Evolutionary conservation across 2,797 vertebrate species (phyloP).

Genomic region (Limosa lapponica): DNA sequence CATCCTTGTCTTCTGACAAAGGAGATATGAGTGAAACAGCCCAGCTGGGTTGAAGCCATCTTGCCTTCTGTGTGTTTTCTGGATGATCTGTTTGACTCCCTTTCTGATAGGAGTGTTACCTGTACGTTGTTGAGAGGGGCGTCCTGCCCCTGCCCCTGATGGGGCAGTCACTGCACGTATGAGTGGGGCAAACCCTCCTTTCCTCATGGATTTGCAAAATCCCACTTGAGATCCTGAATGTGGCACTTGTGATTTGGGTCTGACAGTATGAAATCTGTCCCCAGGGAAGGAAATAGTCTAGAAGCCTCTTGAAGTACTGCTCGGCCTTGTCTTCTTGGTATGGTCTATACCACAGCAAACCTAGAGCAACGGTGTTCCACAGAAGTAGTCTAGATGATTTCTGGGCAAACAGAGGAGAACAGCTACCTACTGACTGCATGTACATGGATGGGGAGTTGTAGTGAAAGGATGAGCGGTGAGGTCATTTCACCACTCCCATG

Average conservation of each 20-base stretch:
- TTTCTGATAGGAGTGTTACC: not conserved
- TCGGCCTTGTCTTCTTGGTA: not conserved
- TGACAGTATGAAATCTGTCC: not conserved
- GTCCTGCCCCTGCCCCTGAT: too few relatives aligned
- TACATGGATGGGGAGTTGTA: not conserved
- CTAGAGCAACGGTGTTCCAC: accelerated
- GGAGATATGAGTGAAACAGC: not conserved
- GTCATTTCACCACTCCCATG: not conserved
- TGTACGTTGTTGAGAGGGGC: accelerated
- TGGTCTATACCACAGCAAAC: not conserved
- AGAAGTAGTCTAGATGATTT: not conserved
- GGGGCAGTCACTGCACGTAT: too few relatives aligned
- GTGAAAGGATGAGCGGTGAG: not conserved
- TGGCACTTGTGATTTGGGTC: not conserved
- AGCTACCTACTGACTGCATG: not conserved
- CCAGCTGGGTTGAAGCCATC: not conserved
- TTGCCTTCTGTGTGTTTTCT: not conserved
- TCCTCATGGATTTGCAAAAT: not conserved
- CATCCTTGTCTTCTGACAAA: not conserved
- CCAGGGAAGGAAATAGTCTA: not conserved
- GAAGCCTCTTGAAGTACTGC: not conserved
- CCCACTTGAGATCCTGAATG: not conserved
- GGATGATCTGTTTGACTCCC: not conserved
- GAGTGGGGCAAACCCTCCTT: not conserved
- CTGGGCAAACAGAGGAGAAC: not conserved